Evolutionary conservation across 2,888 invertebrate genomes (phyloP).

Genomic region (Melanotus villosus): DNA sequence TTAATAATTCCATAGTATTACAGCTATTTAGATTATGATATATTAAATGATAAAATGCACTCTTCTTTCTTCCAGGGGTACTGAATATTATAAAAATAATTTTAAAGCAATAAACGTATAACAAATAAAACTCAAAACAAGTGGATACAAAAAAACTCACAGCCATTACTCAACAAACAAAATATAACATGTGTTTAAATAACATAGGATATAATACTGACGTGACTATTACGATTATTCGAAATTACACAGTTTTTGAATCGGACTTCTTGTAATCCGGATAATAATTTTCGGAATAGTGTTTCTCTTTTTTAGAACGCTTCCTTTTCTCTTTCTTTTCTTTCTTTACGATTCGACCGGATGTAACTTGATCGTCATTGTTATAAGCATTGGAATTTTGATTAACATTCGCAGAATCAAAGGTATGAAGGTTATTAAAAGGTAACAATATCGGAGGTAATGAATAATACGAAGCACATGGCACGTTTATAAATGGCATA

Average conservation of each 20-base stretch:
- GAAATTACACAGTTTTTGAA: slow-evolving; percentile 17
- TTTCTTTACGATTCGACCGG: background rate
- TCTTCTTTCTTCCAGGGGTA: background rate
- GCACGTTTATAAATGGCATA: slow-evolving; percentile 52
- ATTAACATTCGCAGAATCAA: slow-evolving; percentile 17
- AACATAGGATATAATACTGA: too few relatives aligned
- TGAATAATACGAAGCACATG: slow-evolving; percentile 53
- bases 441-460: slow-evolving; percentile 53
- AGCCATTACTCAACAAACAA: slow-evolving; percentile 4
- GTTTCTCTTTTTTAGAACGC: slow-evolving; percentile 18
- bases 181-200: background rate
- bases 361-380: background rate
- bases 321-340: slow-evolving; percentile 24
- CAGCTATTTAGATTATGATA: too few relatives aligned
- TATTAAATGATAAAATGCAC: too few relatives aligned
- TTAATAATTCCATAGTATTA: too few relatives aligned
- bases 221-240: background rate
- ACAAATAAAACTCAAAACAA: slow-evolving; percentile 6
- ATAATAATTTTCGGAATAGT: slow-evolving; percentile 17
- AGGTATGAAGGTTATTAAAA: slow-evolving; percentile 49
- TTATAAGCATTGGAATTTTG: background rate
- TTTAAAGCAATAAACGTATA: background rate
- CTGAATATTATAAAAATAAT: background rate
- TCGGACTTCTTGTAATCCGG: slow-evolving; percentile 4
- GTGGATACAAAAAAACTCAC: slow-evolving; percentile 9